A percentile compares a stretch with the other conserved stretches of the same genome.
Evolutionary conservation across 2,113 vertebrate genomes (phyloP).

Genomic region (Patagioenas fasciata): DNA sequence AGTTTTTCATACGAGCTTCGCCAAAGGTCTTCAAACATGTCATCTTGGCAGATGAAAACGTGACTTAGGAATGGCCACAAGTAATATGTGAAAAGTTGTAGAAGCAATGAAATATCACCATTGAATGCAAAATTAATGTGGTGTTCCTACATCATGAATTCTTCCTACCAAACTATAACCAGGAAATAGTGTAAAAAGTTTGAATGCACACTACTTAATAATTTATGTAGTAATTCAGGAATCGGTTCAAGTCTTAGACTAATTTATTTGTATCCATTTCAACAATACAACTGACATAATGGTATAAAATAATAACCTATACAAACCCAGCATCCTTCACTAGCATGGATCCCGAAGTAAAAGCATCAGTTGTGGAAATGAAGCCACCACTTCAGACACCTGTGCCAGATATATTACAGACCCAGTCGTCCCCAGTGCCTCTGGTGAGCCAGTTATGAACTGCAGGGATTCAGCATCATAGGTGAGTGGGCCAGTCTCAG

Average conservation of each 20-base stretch:
- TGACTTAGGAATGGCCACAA: neutral
- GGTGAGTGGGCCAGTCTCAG: neutral
- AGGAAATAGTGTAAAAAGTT: constrained; percentile 11
- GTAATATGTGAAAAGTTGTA: constrained; percentile 33
- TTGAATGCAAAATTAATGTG: constrained; percentile 43
- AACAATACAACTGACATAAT: neutral
- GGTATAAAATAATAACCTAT: neutral
- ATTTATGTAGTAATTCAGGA: constrained; percentile 1
- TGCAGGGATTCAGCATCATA: neutral
- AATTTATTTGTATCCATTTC: constrained; percentile 9
- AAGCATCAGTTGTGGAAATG: neutral
- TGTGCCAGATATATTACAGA: neutral
- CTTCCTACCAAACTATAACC: neutral
- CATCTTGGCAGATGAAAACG: constrained; percentile 31
- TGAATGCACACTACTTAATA: neutral
- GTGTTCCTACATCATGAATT: neutral
- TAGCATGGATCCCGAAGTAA: neutral
- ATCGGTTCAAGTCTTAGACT: neutral
- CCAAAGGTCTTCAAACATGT: constrained; percentile 30
- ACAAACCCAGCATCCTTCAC: neutral
- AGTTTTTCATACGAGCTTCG: neutral
- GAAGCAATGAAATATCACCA: constrained; percentile 28
- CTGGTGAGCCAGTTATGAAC: neutral
- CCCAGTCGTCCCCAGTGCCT: neutral
- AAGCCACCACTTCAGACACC: neutral